Evolutionary conservation across 2,113 vertebrate species (phyloP).

Genomic region (Percina caprodes): DNA sequence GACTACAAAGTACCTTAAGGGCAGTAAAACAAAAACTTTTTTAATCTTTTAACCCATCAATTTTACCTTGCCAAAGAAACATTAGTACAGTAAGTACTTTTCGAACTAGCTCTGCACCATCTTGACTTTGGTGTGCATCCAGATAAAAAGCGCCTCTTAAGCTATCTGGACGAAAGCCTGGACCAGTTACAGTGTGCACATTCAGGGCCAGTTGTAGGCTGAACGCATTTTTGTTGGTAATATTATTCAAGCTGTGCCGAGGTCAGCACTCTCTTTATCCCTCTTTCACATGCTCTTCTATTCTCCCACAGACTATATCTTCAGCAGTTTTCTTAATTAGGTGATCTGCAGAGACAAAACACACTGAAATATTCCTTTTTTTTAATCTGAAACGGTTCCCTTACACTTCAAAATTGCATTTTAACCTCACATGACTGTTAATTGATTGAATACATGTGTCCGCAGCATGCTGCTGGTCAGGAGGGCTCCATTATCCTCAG

Average conservation of each 20-base stretch:
- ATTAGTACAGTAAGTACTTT: not conserved
- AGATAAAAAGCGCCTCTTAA: conserved; percentile 49
- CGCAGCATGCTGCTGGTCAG: conserved; percentile 45
- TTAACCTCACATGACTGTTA: conserved; percentile 48
- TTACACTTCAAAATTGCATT: not conserved
- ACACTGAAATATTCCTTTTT: not conserved
- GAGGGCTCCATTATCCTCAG: conserved; percentile 41
- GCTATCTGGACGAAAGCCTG: conserved; percentile 52
- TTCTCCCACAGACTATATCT: conserved; percentile 4
- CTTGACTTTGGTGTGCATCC: conserved; percentile 45
- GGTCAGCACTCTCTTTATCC: conserved; percentile 45
- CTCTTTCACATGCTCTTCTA: not conserved
- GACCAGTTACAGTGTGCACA: conserved; percentile 49
- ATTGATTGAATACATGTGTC: conserved; percentile 5
- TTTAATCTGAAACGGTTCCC: not conserved
- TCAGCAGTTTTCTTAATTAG: not conserved
- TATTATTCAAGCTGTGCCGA: conserved; percentile 45
- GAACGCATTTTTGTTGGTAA: conserved; percentile 48
- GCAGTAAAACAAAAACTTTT: not conserved
- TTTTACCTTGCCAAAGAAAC: not conserved
- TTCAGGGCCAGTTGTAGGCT: conserved; percentile 21
- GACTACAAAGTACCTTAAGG: not conserved
- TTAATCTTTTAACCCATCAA: not conserved
- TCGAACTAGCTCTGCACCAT: conserved; percentile 44
- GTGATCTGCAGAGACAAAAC: not conserved